These are phyloP conservation scores for Leuciscus idus DNA, from an alignment of 2,113 vertebrate species.

Conservation along the genomic window DNA sequence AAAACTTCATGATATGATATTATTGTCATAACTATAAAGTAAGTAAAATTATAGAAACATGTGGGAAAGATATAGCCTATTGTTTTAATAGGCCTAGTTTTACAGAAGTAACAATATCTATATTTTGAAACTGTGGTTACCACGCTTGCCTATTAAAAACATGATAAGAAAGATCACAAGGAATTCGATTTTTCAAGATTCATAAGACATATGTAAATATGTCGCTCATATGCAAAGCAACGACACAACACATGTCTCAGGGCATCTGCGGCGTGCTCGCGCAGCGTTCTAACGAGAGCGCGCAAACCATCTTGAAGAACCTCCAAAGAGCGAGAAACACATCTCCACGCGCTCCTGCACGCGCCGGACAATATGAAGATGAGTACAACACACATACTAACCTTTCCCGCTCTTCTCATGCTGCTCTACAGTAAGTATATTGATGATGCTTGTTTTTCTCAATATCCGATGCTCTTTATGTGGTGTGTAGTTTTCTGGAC, in stretches of 20 bases:
- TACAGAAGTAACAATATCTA: no score
- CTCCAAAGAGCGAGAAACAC: neutral
- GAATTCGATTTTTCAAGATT: no score
- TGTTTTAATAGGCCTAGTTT: neutral
- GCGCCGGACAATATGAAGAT: slow-evolving; percentile 12
- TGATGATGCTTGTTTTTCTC: neutral
- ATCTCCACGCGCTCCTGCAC: neutral
- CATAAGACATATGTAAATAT: no score
- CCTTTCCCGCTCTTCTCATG: neutral
- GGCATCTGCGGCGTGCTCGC: slow-evolving; percentile 7
- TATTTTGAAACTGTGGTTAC: neutral
- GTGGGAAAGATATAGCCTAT: neutral
- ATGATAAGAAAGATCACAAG: neutral
- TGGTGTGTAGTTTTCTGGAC: no score
- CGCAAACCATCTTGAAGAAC: slow-evolving; percentile 6
- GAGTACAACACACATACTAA: neutral
- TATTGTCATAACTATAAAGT: neutral
- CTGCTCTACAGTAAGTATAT: slow-evolving; percentile 3
- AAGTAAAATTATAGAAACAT: neutral
- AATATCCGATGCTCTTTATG: neutral
- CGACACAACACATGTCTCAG: neutral
- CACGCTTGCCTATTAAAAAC: neutral
- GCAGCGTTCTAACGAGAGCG: neutral
- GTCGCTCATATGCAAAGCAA: neutral
- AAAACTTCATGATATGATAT: neutral